phyloP scores from a whole-genome alignment of 2,113 vertebrate genomes.

The Ia io region DNA sequence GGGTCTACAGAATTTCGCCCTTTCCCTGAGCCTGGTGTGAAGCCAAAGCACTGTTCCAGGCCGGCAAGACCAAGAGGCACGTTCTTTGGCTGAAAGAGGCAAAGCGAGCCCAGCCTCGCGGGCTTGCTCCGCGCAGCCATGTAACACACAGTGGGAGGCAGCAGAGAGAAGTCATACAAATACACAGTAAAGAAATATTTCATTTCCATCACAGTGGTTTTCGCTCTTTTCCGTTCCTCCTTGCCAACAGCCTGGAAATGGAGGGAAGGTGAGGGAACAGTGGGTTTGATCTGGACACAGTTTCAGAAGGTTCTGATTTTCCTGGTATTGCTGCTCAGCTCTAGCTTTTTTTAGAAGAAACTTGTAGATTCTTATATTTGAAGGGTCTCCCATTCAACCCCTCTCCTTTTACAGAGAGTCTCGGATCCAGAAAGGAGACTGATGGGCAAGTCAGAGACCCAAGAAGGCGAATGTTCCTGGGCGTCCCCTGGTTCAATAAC shows the following conservation, averaged over 20 bases:
- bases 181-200: slow-evolving; percentile 69
- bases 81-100: slow-evolving; percentile 56
- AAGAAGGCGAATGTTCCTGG: not conserved
- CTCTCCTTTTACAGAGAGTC: not conserved
- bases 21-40: not conserved
- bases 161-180: slow-evolving; percentile 58
- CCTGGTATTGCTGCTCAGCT: not conserved
- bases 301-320: not conserved
- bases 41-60: not conserved
- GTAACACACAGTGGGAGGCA: slow-evolving; percentile 63
- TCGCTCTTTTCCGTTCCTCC: slow-evolving; percentile 26
- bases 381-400: not conserved
- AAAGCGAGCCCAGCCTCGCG: slow-evolving; percentile 13
- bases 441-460: not conserved
- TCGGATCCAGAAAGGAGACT: not conserved
- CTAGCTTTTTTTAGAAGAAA: not conserved
- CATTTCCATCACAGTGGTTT: slow-evolving; percentile 37
- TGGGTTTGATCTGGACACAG: not conserved
- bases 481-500: not conserved
- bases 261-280: not conserved
- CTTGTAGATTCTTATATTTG: slow-evolving; percentile 18
- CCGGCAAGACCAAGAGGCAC: slow-evolving; percentile 22
- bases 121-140: slow-evolving; percentile 17
- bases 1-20: not conserved
- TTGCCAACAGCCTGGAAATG: slow-evolving; percentile 46